Percentiles rank a stretch among this genome's conserved stretches.
Evolutionary conservation across 2,888 invertebrate genomes (phyloP).

Genomic region (Mellilla xanthometata): DNA sequence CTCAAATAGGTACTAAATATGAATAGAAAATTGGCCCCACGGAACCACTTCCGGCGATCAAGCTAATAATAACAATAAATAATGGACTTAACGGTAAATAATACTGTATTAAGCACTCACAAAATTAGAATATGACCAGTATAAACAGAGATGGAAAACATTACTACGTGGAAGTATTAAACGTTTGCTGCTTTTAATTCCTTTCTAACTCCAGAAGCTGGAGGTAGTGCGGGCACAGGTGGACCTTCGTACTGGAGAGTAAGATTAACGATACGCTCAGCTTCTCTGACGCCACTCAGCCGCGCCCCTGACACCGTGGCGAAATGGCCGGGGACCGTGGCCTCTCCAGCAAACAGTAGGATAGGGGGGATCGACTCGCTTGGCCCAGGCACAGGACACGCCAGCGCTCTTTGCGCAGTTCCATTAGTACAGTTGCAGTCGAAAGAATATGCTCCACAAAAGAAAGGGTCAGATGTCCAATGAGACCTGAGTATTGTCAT

Average conservation of each 20-base stretch:
- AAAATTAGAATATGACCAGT: not conserved
- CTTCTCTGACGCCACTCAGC: slow-evolving; percentile 90
- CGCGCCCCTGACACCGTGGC: slow-evolving; percentile 90
- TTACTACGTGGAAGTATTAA: not conserved
- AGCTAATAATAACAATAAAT: no score
- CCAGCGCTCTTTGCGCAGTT: slow-evolving; percentile 72
- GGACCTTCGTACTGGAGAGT: slow-evolving; percentile 78
- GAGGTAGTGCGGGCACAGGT: slow-evolving; percentile 45
- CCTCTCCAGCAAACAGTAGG: slow-evolving; percentile 91
- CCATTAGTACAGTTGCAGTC: slow-evolving; percentile 66
- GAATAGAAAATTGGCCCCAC: no score
- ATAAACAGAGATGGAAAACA: not conserved
- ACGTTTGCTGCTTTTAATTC: not conserved
- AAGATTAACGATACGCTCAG: slow-evolving; percentile 86
- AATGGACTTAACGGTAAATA: no score
- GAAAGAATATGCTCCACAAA: slow-evolving; percentile 87
- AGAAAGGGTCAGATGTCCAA: slow-evolving; percentile 89
- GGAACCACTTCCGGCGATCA: no score
- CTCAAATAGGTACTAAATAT: no score
- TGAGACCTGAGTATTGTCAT: slow-evolving; percentile 85
- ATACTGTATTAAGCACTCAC: slow-evolving; percentile 3
- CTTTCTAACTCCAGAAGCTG: not conserved
- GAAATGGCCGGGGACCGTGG: slow-evolving; percentile 88
- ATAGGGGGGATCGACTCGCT: slow-evolving; percentile 85
- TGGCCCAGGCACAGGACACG: slow-evolving; percentile 85